A percentile compares a stretch with the other conserved stretches of the same genome.
These are phyloP conservation scores for Alligator mississippiensis DNA, from an alignment of 2,113 vertebrate genomes.

Conservation along the genomic window DNA sequence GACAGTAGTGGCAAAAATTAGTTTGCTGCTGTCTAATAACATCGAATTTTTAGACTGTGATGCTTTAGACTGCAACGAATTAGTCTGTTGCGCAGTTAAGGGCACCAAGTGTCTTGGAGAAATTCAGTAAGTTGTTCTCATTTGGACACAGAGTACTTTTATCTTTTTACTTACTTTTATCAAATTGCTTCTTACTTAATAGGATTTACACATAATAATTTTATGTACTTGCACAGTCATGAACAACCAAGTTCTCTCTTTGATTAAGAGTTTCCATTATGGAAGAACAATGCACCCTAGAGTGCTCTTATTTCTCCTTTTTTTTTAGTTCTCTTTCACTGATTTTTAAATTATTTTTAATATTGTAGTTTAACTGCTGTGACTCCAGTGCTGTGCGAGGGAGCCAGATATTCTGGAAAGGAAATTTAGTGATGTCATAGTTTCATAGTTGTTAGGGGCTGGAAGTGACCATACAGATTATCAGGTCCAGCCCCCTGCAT, in stretches of 20 bases:
- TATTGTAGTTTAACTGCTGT: neutral
- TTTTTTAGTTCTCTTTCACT: neutral
- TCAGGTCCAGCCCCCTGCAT: too few relatives aligned
- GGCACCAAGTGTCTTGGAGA: too few relatives aligned
- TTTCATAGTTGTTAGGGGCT: too few relatives aligned
- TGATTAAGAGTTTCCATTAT: neutral
- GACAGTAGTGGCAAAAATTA: too few relatives aligned
- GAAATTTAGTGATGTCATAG: accelerated
- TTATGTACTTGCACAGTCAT: neutral
- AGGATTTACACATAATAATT: neutral
- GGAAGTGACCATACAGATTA: too few relatives aligned
- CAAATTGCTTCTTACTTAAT: neutral
- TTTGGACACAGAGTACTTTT: neutral
- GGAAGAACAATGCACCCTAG: too few relatives aligned
- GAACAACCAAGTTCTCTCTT: neutral
- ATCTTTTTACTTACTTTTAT: neutral
- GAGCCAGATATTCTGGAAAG: accelerated
- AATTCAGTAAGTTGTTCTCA: neutral
- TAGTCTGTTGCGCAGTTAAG: too few relatives aligned
- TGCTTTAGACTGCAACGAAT: too few relatives aligned
- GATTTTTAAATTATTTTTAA: neutral
- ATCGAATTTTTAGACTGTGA: too few relatives aligned
- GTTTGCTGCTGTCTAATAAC: too few relatives aligned
- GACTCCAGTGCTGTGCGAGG: neutral
- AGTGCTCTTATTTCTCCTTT: neutral